Conservation (phyloP, 2,888 invertebrate genomes). For the Agonum fuliginosum region DNA sequence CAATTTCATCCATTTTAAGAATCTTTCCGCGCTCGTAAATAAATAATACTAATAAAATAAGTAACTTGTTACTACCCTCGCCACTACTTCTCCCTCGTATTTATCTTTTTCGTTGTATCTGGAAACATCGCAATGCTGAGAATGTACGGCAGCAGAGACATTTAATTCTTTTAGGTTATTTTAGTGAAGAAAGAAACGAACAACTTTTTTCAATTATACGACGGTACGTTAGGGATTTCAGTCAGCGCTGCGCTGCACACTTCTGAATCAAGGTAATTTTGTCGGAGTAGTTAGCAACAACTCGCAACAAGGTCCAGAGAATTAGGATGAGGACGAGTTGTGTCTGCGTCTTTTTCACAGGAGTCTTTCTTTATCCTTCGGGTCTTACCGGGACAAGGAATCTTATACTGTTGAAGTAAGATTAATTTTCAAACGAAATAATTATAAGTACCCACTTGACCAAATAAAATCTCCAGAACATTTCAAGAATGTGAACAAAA, state of each 20-base stretch:
- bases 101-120: too few relatives aligned
- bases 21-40: too few relatives aligned
- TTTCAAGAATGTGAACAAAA: too few relatives aligned
- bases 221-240: constrained; percentile 32
- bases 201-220: constrained; percentile 53
- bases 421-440: too few relatives aligned
- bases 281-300: constrained; percentile 42
- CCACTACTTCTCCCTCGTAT: too few relatives aligned
- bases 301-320: constrained; percentile 23
- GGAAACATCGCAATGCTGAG: neutral
- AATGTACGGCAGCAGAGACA: constrained; percentile 35
- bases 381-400: neutral
- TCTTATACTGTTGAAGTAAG: neutral
- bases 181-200: constrained; percentile 26
- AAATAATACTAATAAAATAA: too few relatives aligned
- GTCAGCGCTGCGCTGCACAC: constrained; percentile 10
- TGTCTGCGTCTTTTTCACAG: neutral
- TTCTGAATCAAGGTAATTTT: constrained; percentile 51
- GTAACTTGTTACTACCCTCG: too few relatives aligned
- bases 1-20: too few relatives aligned
- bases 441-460: too few relatives aligned
- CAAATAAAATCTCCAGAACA: too few relatives aligned
- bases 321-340: neutral
- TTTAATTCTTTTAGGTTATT: constrained; percentile 39
- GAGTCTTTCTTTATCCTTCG: neutral